Conservation (phyloP, 2,888 invertebrate species). For the Lasioglossum villosulum region DNA sequence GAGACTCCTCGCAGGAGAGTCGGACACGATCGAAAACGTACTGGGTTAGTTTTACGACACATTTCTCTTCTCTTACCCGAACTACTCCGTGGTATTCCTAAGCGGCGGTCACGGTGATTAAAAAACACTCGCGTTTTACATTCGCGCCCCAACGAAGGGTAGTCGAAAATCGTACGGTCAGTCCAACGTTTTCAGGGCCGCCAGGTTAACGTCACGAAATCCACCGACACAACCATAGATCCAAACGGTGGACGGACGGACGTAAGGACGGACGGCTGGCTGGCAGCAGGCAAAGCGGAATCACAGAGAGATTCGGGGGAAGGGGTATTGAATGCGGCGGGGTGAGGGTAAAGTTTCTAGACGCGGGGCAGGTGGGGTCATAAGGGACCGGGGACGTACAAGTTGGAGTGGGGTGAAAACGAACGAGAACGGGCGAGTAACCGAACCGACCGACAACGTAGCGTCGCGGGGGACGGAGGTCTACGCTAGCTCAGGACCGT, state of each 20-base stretch:
- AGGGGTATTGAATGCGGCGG: slow-evolving; percentile 64
- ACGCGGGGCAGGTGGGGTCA: slow-evolving; percentile 62
- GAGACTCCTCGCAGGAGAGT: slow-evolving; percentile 19
- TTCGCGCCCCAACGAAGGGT: slow-evolving; percentile 72
- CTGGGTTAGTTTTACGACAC: slow-evolving; percentile 60
- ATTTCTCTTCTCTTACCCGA: slow-evolving; percentile 61
- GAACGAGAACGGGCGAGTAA: slow-evolving; percentile 62
- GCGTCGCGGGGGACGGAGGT: slow-evolving; percentile 74
- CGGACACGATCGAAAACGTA: slow-evolving; percentile 47
- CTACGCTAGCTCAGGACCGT: slow-evolving; percentile 79
- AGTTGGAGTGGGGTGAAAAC: slow-evolving; percentile 56
- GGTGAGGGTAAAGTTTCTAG: slow-evolving; percentile 67
- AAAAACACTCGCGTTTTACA: slow-evolving; percentile 71
- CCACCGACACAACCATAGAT: slow-evolving; percentile 77
- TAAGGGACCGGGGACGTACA: slow-evolving; percentile 52
- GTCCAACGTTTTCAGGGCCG: slow-evolving; percentile 83
- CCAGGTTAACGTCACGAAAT: slow-evolving; percentile 83
- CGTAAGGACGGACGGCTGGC: slow-evolving; percentile 80
- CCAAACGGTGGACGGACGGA: slow-evolving; percentile 80
- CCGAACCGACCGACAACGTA: slow-evolving; percentile 62
- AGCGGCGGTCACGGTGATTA: slow-evolving; percentile 64
- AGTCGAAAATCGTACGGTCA: slow-evolving; percentile 72
- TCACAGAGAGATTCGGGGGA: slow-evolving; percentile 65
- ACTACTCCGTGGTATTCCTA: slow-evolving; percentile 52
- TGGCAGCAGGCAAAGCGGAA: slow-evolving; percentile 76